Conservation (phyloP, 2,888 invertebrate genomes). For the Anoncus sp. region DNA sequence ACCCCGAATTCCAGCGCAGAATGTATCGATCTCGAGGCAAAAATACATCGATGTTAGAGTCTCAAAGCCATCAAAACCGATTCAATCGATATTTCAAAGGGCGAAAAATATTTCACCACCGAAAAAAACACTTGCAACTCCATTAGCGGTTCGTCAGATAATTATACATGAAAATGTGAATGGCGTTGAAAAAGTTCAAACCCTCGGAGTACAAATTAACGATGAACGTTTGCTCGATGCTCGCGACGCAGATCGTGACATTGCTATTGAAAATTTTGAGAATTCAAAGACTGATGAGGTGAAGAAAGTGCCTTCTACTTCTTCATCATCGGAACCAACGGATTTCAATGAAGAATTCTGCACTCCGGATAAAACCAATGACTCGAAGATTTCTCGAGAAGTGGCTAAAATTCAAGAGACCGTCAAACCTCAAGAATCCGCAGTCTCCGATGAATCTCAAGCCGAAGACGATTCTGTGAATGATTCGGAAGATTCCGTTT, state of each 20-base stretch:
- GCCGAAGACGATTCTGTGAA: constrained; percentile 25
- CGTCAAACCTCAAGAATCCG: constrained; percentile 60
- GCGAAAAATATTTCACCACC: not conserved
- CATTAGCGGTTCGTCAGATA: constrained; percentile 46
- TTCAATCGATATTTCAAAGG: not conserved
- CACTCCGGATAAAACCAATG: constrained; percentile 72
- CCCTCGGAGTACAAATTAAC: constrained; percentile 38
- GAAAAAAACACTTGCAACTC: not conserved
- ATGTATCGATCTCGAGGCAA: constrained; percentile 53
- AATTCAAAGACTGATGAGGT: constrained; percentile 57
- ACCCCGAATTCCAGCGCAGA: constrained; percentile 65
- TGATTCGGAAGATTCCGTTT: constrained; percentile 29
- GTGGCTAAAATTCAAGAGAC: constrained; percentile 45
- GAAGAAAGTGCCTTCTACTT: constrained; percentile 19
- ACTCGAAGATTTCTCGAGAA: constrained; percentile 57
- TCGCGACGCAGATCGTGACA: constrained; percentile 45
- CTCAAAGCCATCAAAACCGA: constrained; percentile 42
- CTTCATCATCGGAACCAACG: not conserved
- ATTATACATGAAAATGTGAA: constrained; percentile 59
- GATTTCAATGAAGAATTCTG: constrained; percentile 72
- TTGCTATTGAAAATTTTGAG: constrained; percentile 66
- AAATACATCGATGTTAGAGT: constrained; percentile 56
- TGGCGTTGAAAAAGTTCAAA: constrained; percentile 56
- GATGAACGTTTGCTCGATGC: constrained; percentile 40
- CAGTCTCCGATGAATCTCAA: constrained; percentile 42